Base-by-base conservation (phyloP, 1,140 invertebrate genomes). In the Cylas formicarius region DNA sequence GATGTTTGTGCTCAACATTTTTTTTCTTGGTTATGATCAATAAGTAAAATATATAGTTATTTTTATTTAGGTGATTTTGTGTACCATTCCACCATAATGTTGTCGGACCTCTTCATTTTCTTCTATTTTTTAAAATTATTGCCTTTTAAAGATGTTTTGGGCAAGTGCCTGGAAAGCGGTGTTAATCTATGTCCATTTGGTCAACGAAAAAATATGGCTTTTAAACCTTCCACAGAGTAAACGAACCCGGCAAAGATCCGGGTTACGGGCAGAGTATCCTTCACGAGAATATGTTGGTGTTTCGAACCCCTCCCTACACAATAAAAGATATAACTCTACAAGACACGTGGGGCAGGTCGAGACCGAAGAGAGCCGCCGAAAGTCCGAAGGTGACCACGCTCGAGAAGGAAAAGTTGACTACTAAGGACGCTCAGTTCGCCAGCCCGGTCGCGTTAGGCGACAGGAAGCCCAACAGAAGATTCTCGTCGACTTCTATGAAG, bases 181-280 rank as follows among this genome's bases (percentile, higher is more conserved):
- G n/a, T n/a, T n/a, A n/a, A n/a, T n/a, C n/a, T n/a, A n/a, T n/a
- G n/a, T n/a, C n/a, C n/a, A n/a, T n/a, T n/a, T n/a, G n/a, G n/a
- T n/a, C n/a, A n/a, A n/a, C n/a, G n/a, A n/a, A n/a, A n/a, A n/a
- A n/a, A n/a, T n/a, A n/a, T n/a, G n/a, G n/a, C n/a, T n/a, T n/a
- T n/a, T n/a, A n/a, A n/a, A n/a, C n/a, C n/a, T n/a, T n/a, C n/a
- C n/a, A n/a, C n/a, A 75, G 76, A 53, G 73, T 82, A n/a, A 73
- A 78, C 49, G 73, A 78, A 29, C 60, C 71, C 11, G 78, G 76
- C 16, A 74, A 75, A 57, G 81, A 84, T 65, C 78, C 77, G 52
- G 90, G 90, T 0, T 97, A 90, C 65, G 93, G 91, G 2, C 91
- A 97, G 62, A 96, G 92, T 62, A 82, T 97, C 53, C 70, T 97